Base-by-base conservation (phyloP, 2,113 vertebrate species). In the Dipodomys spectabilis region DNA sequence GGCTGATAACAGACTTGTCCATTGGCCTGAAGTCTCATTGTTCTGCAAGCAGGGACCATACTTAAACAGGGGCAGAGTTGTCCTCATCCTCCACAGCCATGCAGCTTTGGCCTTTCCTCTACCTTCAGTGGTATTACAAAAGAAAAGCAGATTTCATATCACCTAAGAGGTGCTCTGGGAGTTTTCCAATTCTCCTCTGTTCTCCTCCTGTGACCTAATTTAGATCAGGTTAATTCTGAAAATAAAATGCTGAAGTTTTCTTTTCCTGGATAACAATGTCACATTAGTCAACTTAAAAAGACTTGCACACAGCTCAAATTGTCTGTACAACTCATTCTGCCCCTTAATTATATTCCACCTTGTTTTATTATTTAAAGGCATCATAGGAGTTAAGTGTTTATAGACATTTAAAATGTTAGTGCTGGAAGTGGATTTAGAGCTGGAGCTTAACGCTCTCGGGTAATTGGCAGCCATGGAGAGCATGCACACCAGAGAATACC, bases 311-410 rank as follows among this genome's bases (percentile, higher is more conserved):
- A 80, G 94, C 92, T 95, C 92, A 96, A 96, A 96, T 92, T 86
- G 94, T 94, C 95, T 92, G 28, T 65, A 77, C 86, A 93, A 88
- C 79, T 92, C 93, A 71, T 71, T 82, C 83, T 91, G 93, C 85
- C 88, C 93, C 94, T 96, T 96, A 89, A 96, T 96, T 96, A 94
- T 92, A 87, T 91, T 91, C 89, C 72, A 93, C 92, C 93, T 96
- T 97, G 97, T 96, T 96, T 95, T 90, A 95, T 96, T 96, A 96
- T 96, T 96, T 96, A 95, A 93, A 94, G 90, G 74, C 75, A 74
- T 88, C 32, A 15, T 35, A 53, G 32, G 81, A 95, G 84, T 60
- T 95, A 82, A 85, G 83, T 95, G 96, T 95, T 95, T 95, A 85
- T 67, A 91, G 78, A 94, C 20, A 22, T 25, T 93, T 67, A 91